Percentiles rank a stretch among this genome's conserved stretches.
Conservation (phyloP, 2,113 vertebrate species). For the Charina bottae region DNA sequence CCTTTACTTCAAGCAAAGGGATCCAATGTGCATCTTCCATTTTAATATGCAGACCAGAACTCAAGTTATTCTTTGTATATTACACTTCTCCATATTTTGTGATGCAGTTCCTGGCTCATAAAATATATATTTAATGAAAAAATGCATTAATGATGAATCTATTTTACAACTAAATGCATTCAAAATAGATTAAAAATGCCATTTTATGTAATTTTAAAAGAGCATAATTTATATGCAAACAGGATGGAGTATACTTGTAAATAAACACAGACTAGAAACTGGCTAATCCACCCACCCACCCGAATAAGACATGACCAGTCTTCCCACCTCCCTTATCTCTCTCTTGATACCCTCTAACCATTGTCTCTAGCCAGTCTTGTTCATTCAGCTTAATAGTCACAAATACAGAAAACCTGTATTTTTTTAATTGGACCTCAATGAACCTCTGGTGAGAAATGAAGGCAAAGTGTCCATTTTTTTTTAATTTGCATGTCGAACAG, state of each 20-base stretch:
- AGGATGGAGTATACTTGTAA: not conserved
- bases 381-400: too few relatives aligned
- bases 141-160: not conserved
- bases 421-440: not conserved
- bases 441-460: not conserved
- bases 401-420: not conserved
- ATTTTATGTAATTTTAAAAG: not conserved
- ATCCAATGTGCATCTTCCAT: too few relatives aligned
- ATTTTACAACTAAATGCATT: not conserved
- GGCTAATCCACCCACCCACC: not conserved
- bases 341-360: not conserved
- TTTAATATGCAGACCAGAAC: not conserved
- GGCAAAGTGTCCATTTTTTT: not conserved
- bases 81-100: not conserved
- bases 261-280: not conserved
- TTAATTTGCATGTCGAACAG: not conserved
- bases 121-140: not conserved
- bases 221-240: not conserved
- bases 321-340: not conserved
- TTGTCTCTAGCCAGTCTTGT: not conserved
- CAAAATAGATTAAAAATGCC: not conserved
- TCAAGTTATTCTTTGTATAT: not conserved
- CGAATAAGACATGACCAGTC: not conserved
- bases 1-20: not conserved
- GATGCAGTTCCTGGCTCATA: not conserved